phyloP scores from a whole-genome alignment of 2,113 vertebrate species.

The Rostratula benghalensis region DNA sequence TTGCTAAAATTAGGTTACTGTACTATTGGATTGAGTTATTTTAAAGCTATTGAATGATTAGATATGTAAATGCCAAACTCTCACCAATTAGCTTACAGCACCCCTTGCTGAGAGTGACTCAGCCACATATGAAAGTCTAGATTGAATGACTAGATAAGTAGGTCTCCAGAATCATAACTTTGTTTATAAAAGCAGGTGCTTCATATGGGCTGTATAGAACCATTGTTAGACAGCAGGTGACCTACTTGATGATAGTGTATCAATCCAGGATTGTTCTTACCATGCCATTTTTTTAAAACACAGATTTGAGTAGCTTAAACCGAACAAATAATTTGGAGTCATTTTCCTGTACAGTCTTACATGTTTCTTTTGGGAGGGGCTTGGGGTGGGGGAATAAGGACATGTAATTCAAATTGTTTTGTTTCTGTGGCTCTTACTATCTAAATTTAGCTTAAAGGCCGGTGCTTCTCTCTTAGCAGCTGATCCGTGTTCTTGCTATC shows the following conservation, averaged over 20 bases:
- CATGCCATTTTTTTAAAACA: not conserved
- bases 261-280: not conserved
- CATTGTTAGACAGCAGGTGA: not conserved
- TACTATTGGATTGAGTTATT: no score
- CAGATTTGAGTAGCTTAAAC: not conserved
- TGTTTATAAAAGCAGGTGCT: conserved; percentile 30
- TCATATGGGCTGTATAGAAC: not conserved
- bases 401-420: not conserved
- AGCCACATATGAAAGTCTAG: not conserved
- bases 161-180: not conserved
- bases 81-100: conserved; percentile 23
- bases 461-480: not conserved
- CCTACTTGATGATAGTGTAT: not conserved
- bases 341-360: not conserved
- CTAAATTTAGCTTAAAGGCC: not conserved
- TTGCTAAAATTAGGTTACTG: conserved; percentile 14
- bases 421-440: not conserved
- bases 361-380: not conserved
- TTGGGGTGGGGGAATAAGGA: not conserved
- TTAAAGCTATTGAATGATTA: not conserved
- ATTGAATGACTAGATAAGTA: conserved; percentile 3
- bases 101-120: not conserved
- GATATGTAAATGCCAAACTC: not conserved
- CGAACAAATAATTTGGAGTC: not conserved
- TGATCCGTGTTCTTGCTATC: not conserved